phyloP scores from a whole-genome alignment of 2,113 vertebrate species.

The Bolborhynchus lineola region DNA sequence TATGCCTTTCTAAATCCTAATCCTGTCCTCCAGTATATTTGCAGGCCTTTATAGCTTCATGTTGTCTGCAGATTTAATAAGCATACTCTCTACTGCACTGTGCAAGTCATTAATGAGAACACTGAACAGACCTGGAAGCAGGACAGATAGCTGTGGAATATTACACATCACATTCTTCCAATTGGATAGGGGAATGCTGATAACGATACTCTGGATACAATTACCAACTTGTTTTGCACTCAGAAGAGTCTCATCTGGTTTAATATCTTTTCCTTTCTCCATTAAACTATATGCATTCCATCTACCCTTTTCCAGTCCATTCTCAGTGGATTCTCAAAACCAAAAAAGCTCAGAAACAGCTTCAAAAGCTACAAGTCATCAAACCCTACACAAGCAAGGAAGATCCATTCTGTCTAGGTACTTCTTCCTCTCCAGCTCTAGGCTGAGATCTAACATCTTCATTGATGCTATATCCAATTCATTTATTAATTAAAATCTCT shows the following conservation, averaged over 20 bases:
- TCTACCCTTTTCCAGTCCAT: not conserved
- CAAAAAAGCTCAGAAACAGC: not conserved
- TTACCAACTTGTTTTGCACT: not conserved
- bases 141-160: constrained; percentile 35
- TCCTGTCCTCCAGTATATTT: not conserved
- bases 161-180: constrained; percentile 31
- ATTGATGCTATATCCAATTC: not conserved
- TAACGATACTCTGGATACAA: not conserved
- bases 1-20: not conserved
- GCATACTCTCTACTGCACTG: not conserved
- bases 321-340: not conserved
- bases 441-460: not conserved
- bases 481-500: not conserved
- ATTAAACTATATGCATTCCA: not conserved
- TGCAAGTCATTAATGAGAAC: constrained; percentile 22
- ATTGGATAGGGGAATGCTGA: not conserved
- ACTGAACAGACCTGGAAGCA: not conserved
- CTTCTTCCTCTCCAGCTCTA: not conserved
- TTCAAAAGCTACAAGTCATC: not conserved
- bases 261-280: constrained; percentile 42
- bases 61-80: constrained; percentile 17
- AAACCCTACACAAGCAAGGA: not conserved
- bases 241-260: not conserved
- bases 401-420: not conserved
- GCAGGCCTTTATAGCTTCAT: not conserved